A percentile compares a stretch with the other conserved stretches of the same genome.
Conservation (phyloP, 2,113 vertebrate genomes). For the Burhinus oedicnemus region DNA sequence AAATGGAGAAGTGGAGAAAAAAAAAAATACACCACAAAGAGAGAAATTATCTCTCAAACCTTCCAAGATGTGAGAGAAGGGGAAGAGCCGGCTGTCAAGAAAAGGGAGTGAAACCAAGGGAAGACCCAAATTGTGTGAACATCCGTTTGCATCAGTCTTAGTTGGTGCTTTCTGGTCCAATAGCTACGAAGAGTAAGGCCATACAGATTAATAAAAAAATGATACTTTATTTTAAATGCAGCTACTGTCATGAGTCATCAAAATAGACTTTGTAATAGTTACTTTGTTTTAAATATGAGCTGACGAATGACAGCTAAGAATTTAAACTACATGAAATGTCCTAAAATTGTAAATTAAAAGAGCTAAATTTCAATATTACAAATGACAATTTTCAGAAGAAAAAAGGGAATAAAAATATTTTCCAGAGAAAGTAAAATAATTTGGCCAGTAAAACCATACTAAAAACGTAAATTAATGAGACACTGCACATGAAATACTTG, state of each 20-base stretch:
- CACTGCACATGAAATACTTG: neutral
- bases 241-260: slow-evolving; percentile 55
- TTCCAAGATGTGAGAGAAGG: neutral
- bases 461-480: neutral
- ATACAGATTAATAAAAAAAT: slow-evolving; percentile 5
- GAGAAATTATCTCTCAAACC: neutral
- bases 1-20: neutral
- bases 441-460: slow-evolving; percentile 26
- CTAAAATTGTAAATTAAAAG: slow-evolving; percentile 23
- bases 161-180: neutral
- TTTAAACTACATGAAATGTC: neutral
- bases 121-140: neutral
- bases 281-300: slow-evolving; percentile 70
- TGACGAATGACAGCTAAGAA: slow-evolving; percentile 36
- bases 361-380: slow-evolving; percentile 57
- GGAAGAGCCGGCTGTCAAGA: neutral
- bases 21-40: too few species aligned
- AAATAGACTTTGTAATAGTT: slow-evolving; percentile 75
- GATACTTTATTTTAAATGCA: slow-evolving; percentile 71
- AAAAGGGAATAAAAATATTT: slow-evolving; percentile 39
- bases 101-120: neutral
- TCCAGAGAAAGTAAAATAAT: slow-evolving; percentile 40
- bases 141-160: neutral
- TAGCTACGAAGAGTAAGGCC: neutral
- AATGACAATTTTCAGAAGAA: slow-evolving; percentile 28